Evolutionary conservation across 2,113 vertebrate species (phyloP).

Genomic region (Cranoglanis bouderius): DNA sequence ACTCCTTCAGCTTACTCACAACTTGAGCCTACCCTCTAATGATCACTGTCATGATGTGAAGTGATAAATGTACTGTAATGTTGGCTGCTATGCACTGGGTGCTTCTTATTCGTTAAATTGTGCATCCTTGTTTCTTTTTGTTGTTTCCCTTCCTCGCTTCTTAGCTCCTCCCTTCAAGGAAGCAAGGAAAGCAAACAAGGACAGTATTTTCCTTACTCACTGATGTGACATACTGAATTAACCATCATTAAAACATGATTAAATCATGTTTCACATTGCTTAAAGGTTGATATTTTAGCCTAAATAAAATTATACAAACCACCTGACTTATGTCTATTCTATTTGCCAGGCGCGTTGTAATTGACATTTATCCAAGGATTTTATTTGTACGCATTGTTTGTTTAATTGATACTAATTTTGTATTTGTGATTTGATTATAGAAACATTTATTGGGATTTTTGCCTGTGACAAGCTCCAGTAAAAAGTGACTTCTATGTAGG

Average conservation of each 20-base stretch:
- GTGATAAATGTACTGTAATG: constrained; percentile 1
- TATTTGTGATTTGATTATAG: not conserved
- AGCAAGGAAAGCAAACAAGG: not conserved
- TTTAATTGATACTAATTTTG: not conserved
- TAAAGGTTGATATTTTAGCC: not conserved
- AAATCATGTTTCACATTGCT: not conserved
- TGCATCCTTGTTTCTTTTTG: not conserved
- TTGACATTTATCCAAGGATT: not conserved
- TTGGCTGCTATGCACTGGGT: not conserved
- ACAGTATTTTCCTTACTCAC: not conserved
- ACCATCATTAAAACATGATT: not conserved
- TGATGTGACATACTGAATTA: not conserved
- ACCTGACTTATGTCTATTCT: not conserved
- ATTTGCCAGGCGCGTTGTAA: not conserved
- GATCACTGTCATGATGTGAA: constrained; percentile 13
- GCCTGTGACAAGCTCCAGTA: not conserved
- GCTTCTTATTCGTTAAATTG: not conserved
- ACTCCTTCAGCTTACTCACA: constrained; percentile 18
- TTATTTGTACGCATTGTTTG: not conserved
- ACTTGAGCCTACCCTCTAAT: constrained; percentile 5
- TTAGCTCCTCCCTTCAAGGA: not conserved
- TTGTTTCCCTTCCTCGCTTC: not conserved
- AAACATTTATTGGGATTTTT: not conserved
- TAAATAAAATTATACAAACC: not conserved
- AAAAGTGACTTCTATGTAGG: not conserved